Evolutionary conservation across 2,888 invertebrate species (phyloP).

Genomic region (Epinotia bilunana): DNA sequence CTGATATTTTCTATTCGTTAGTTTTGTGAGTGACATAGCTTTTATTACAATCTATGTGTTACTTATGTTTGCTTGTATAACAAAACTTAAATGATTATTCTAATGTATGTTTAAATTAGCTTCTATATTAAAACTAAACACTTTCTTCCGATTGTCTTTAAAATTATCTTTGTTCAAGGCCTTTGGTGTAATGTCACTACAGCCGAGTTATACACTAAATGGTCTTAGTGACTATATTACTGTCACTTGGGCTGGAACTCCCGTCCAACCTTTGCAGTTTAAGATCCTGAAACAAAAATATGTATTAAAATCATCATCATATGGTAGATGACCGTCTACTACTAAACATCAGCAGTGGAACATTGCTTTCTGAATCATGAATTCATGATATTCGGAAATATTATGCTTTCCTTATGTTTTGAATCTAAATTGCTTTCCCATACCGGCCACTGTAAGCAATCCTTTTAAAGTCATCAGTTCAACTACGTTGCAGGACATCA

Average conservation of each 20-base stretch:
- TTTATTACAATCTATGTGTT: background rate
- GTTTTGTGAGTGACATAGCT: constrained; percentile 23
- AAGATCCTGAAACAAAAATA: constrained; percentile 69
- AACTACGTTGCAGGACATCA: too few relatives aligned
- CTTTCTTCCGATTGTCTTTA: constrained; percentile 37
- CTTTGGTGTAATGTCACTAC: constrained; percentile 68
- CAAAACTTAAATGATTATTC: constrained; percentile 21
- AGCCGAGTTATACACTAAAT: constrained; percentile 82
- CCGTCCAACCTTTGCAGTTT: constrained; percentile 73
- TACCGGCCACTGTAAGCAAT: too few relatives aligned
- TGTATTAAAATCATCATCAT: background rate
- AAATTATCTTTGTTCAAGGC: constrained; percentile 50
- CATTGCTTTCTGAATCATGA: too few relatives aligned
- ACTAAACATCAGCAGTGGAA: too few relatives aligned
- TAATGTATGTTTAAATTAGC: constrained; percentile 27
- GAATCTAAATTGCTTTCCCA: too few relatives aligned
- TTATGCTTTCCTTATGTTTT: too few relatives aligned
- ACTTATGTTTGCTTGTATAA: constrained; percentile 11
- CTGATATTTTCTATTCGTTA: constrained; percentile 44
- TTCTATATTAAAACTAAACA: constrained; percentile 31
- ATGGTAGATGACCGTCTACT: too few relatives aligned
- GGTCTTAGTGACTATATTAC: constrained; percentile 81
- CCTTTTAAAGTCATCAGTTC: too few relatives aligned
- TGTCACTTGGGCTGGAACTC: constrained; percentile 78
- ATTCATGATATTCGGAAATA: too few relatives aligned